Evolutionary conservation across 2,113 vertebrate species (phyloP), one percentile per base, ranked within the genome.

Genomic region (Recurvirostra avosetta): DNA sequence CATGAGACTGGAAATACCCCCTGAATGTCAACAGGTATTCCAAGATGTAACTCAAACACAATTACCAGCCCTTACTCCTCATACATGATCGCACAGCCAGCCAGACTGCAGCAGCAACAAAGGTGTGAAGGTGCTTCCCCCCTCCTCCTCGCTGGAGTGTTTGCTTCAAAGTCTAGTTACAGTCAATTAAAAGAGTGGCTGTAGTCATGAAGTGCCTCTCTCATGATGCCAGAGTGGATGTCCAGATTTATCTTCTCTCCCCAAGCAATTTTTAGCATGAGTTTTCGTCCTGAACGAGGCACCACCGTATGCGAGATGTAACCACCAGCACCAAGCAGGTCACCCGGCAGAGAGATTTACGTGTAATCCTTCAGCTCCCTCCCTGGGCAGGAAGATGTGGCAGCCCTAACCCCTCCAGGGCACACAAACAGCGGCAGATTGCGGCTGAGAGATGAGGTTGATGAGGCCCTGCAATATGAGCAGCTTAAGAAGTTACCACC

Each of bases 71-170:
- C 36, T 34, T 20, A 3, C 23, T 73, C 72, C n/a, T 9, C 27
- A 9, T 4, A 23, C 0, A 0, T 1, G 15, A 17, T 6, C 0
- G 1, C 4, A 18, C 49, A 26, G 65, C 19, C 72, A 49, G 71
- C 17, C 5, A 1, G 68, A 15, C 22, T 8, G 72, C 58, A 45
- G 63, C 29, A 59, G 75, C 40, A 1, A 3, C 70, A 30, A 71
- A 49, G 74, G 71, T 49, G 63, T 53, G 53, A 88, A 92, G 71
- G 41, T 6, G 25, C 75, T 73, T 74, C 17, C 47, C 25, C 12
- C 38, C 47, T 62, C 49, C 66, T 92, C 34, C 82, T 82, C 62
- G 32, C 85, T 4, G 27, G 40, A 45, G 15, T 65, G 22, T 79
- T 88, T 53, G 71, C 50, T 93, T 70, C 74, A 11, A 55, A 62